Percentiles rank a stretch among this genome's conserved stretches.
Conservation (phyloP, 2,888 invertebrate species). For the Plagiodera versicolora region DNA sequence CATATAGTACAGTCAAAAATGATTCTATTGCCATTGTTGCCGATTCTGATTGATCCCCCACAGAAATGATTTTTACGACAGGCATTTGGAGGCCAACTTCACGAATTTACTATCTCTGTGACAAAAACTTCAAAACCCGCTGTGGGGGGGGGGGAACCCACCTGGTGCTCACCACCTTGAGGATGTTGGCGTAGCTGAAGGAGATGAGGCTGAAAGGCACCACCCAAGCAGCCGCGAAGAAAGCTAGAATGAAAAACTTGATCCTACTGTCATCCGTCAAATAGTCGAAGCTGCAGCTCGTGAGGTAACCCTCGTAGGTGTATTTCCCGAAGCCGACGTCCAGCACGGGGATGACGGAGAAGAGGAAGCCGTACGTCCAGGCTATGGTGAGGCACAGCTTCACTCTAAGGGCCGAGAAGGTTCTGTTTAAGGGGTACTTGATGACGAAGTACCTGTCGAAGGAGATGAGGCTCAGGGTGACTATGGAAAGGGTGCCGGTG, state of each 20-base stretch:
- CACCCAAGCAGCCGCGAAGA: conserved; percentile 76
- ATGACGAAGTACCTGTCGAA: conserved; percentile 82
- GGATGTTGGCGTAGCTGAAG: conserved; percentile 73
- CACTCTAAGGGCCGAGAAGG: conserved; percentile 65
- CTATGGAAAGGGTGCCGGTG: conserved; percentile 79
- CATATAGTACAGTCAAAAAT: too few relatives aligned
- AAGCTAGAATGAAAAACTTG: conserved; percentile 71
- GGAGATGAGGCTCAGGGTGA: conserved; percentile 77
- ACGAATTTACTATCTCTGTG: too few relatives aligned
- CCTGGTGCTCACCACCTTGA: conserved; percentile 61
- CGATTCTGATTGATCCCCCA: too few relatives aligned
- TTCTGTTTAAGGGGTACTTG: conserved; percentile 72
- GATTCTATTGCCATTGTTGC: too few relatives aligned
- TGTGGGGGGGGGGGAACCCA: conserved; percentile 29
- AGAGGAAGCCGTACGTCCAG: conserved; percentile 74
- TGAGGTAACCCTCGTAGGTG: conserved; percentile 82
- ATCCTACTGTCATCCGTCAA: conserved; percentile 65
- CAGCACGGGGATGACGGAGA: conserved; percentile 70
- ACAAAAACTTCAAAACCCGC: too few relatives aligned
- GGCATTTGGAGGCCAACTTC: too few relatives aligned
- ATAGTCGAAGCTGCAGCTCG: conserved; percentile 86
- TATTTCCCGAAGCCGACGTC: conserved; percentile 74
- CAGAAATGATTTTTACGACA: too few relatives aligned
- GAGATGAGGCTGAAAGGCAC: conserved; percentile 71
- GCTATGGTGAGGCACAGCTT: conserved; percentile 62